Base-by-base conservation (phyloP, 2,888 invertebrate genomes). In the Drosophila pseudotalamancana region DNA sequence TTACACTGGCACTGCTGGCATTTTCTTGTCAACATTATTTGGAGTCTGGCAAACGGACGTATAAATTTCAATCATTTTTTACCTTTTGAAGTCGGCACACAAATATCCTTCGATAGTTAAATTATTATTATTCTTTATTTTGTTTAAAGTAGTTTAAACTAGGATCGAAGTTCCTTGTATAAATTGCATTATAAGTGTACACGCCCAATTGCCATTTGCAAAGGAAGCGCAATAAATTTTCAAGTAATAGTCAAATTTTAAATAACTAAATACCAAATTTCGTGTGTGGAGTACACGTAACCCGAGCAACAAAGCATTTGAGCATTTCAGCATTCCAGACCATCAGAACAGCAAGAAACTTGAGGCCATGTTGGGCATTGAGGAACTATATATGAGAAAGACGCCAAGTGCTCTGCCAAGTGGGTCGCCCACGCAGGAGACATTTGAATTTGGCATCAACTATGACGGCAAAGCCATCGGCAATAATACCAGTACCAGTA, bases 71-170 rank as follows among this genome's bases (percentile, higher is more conserved):
- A 46, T 66, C 43, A 62, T 72, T 72, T 80, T 81, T 82, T 82
- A 82, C 74, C 69, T 85, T 81, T 81, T 82, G 79, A 85, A 85
- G 74, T 74, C 82, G 81, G 81, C 82, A 85, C 82, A 81, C 75
- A 74, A 49, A 60, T 65, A 73, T 63, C 53, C 65, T 65, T 73
- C 69, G 53, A 72, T 61, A 67, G 63, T 72, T 45, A 77, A 66
- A 76, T 67, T 67, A 56, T 49, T 54, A 67, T 72, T 61, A 59
- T 82, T 73, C 40, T 63, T 56, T 65, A 54, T 60, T 66, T 46
- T 57, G 57, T 72, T 68, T 60, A 55, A 64, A 56, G 67, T 65
- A 65, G 63, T 63, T 71, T 63, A 61, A 77, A 63, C 54, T 64
- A 34, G 54, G 35, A 48, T 40, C 43, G 12, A 55, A 67, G 65